Base-by-base conservation (phyloP, 2,888 invertebrate genomes). In the Penaeus monodon region DNA sequence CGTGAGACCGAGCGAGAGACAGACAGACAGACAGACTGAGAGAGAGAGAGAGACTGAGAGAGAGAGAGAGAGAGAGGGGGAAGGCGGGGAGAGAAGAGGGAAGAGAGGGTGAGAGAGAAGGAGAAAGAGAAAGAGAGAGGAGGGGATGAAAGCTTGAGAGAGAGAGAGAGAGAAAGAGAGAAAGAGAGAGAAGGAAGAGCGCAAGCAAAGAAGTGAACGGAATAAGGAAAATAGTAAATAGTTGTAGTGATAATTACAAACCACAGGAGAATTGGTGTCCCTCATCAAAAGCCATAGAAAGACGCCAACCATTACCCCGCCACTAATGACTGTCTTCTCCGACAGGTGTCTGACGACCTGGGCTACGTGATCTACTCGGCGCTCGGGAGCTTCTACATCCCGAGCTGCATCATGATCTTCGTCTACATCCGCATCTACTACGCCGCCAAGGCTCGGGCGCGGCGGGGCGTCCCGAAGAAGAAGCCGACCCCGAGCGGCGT, bases 371-470 rank as follows among this genome's bases (percentile, higher is more conserved):
- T 99, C 88, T 99, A 99, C 93, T 99, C 99, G 33, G 98, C 99
- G 33, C 94, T 98, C 91, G 99, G 99, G 91, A 99, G 99, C 92
- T 99, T 99, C 95, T 99, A 98, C 95, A 97, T 99, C 93, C 99
- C 99, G 90, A 98, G 98, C 92, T 97, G 98, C 93, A 98, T 99
- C 93, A 99, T 99, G 99, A 98, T 99, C 92, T 98, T 99, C 94
- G 99, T 99, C 90, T 99, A 99, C 94, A 98, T 98, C 93, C 95
- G 98, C 93, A 99, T 99, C 94, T 99, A 98, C 94, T 97, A 95
- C 93, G 98, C 98, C 70, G 98, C 99, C 81, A 96, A 98, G 92
- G 96, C 96, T 83, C 93, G 98, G 81, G 98, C 98, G 91, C 94
- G 98, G 90, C 94, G 98, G 84, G 96, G 96, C 86, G 97, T 92